These are phyloP conservation scores for Aplochiton taeniatus DNA, from an alignment of 2,797 vertebrate species.

Conservation along the genomic window DNA sequence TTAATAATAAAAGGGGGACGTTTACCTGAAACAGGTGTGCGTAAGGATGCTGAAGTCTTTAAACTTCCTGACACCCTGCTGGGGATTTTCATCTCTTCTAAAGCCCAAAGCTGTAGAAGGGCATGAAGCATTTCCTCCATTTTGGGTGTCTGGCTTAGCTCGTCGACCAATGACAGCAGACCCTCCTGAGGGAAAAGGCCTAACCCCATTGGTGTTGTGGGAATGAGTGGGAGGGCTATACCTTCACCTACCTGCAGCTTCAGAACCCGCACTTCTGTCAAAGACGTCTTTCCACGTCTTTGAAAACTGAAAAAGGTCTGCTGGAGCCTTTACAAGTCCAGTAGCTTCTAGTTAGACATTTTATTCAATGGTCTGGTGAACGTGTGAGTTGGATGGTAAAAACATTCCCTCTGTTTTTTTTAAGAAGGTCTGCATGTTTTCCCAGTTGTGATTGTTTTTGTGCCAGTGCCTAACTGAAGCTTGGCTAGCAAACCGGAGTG, in stretches of 20 bases:
- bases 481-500: conserved; percentile 11
- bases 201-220: background rate
- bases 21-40: no score
- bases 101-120: conserved; percentile 3
- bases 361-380: conserved; percentile 10
- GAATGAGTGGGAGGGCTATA: background rate
- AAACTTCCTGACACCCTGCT: conserved; percentile 1
- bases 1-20: no score
- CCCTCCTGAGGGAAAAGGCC: background rate
- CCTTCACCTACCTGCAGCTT: background rate
- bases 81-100: background rate
- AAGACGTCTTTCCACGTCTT: background rate
- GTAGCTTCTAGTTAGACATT: conserved; percentile 2
- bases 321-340: conserved; percentile 12
- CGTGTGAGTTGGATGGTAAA: conserved; percentile 4
- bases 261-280: no score
- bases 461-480: conserved; percentile 5
- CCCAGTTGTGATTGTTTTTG: conserved; percentile 26
- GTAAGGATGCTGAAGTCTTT: conserved; percentile 8
- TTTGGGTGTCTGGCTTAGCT: conserved; percentile 12
- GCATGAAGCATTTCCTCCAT: background rate
- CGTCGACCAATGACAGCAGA: background rate
- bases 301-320: background rate
- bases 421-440: conserved; percentile 11
- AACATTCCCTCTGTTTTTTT: conserved; percentile 6